These are phyloP conservation scores for Rousettus madagascariensis DNA, from an alignment of 2,797 vertebrate genomes.

Conservation along the genomic window DNA sequence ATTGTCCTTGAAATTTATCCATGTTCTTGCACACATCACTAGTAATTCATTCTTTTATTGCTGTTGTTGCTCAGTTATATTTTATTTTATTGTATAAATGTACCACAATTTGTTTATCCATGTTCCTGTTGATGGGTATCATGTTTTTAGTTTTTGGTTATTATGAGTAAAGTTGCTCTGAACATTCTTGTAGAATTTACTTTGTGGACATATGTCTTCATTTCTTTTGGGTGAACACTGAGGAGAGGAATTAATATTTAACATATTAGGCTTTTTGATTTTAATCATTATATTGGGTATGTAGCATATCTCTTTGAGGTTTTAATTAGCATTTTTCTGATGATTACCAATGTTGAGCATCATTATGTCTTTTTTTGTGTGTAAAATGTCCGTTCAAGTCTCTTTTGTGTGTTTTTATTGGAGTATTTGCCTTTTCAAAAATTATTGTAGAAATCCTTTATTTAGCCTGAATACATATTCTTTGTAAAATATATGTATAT, in stretches of 20 bases:
- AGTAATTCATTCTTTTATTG: neutral
- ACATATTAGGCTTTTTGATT: neutral
- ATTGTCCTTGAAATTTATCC: neutral
- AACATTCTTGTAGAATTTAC: neutral
- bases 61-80: neutral
- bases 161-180: neutral
- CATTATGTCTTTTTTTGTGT: neutral
- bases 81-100: neutral
- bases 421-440: neutral
- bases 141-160: neutral
- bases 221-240: constrained; percentile 24
- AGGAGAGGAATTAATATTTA: constrained; percentile 32
- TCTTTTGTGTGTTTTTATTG: neutral
- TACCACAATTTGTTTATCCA: neutral
- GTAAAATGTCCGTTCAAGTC: constrained; percentile 12
- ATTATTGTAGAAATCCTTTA: neutral
- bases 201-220: constrained; percentile 30
- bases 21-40: neutral
- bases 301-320: neutral
- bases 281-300: constrained; percentile 11
- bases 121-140: neutral
- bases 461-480: neutral
- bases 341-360: neutral
- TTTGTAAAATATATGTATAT: neutral
- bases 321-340: neutral